phyloP scores from a whole-genome alignment of 1,140 invertebrate species.

The Oreohelix idahoensis region DNA sequence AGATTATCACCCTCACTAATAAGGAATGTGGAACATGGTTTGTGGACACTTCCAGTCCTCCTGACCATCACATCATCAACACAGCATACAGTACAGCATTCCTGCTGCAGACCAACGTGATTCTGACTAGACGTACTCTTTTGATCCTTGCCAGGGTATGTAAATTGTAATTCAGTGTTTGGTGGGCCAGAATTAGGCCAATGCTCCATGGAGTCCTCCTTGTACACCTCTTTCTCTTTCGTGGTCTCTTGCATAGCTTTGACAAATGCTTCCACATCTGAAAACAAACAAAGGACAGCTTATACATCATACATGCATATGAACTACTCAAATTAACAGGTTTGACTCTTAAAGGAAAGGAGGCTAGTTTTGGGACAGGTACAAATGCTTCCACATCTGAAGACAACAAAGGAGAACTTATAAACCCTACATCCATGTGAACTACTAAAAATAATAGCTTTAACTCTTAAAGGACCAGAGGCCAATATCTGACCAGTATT shows the following conservation, averaged over 20 bases:
- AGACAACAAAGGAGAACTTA: no score
- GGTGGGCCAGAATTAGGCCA: slow-evolving; percentile 29
- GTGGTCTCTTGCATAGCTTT: slow-evolving; percentile 82
- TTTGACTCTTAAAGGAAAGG: no score
- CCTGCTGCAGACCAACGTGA: background rate
- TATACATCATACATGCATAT: no score
- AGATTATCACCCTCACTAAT: background rate
- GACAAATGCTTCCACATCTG: slow-evolving; percentile 92
- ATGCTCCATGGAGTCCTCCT: slow-evolving; percentile 52
- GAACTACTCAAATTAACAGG: no score
- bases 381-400: slow-evolving; percentile 90
- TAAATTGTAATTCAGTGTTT: background rate
- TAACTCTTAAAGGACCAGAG: no score
- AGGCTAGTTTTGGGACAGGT: no score
- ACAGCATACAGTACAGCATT: background rate
- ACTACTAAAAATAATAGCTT: no score
- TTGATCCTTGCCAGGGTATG: background rate
- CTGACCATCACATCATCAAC: background rate
- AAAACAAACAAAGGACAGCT: no score
- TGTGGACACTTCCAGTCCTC: background rate
- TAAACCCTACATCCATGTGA: no score
- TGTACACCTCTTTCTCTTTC: slow-evolving; percentile 71
- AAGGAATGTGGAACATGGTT: background rate
- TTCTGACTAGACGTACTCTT: background rate
- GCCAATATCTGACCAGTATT: no score